These are phyloP conservation scores for Drosophila neutralis DNA, from an alignment of 2,888 invertebrate species.

Conservation along the genomic window DNA sequence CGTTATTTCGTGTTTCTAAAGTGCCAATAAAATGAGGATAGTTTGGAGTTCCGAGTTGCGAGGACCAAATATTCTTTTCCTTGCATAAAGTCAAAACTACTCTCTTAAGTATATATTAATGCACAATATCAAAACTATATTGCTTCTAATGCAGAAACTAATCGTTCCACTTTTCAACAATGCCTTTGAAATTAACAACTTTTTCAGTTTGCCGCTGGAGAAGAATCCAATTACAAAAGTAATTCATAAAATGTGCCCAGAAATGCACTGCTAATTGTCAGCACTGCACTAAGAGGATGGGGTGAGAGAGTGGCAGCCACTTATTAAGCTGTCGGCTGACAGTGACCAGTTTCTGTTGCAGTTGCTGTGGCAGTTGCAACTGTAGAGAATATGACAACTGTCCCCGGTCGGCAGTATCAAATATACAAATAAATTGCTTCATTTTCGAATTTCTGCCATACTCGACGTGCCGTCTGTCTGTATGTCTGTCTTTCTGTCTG, in stretches of 20 bases:
- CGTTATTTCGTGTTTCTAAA: no score
- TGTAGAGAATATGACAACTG: constrained; percentile 64
- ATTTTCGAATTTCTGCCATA: constrained; percentile 80
- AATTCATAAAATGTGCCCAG: constrained; percentile 50
- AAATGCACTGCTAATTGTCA: constrained; percentile 52
- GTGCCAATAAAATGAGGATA: no score
- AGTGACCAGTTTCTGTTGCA: constrained; percentile 41
- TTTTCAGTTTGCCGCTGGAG: constrained; percentile 20
- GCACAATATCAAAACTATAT: neutral
- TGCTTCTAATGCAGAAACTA: neutral
- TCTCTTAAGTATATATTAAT: neutral
- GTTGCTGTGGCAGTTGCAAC: neutral
- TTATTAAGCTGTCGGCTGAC: constrained; percentile 50
- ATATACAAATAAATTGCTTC: constrained; percentile 79
- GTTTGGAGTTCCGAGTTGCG: no score
- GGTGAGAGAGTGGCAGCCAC: constrained; percentile 1
- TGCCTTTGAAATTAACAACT: constrained; percentile 29
- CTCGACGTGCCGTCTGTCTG: constrained; percentile 60
- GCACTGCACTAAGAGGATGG: neutral
- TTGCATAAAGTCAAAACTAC: no score
- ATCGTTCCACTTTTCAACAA: constrained; percentile 19
- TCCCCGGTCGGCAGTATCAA: constrained; percentile 66
- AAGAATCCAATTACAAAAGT: constrained; percentile 49
- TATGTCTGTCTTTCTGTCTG: constrained; percentile 21
- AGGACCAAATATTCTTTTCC: no score